Evolutionary conservation across 2,888 invertebrate genomes (phyloP).

Genomic region (Cantharis rustica): DNA sequence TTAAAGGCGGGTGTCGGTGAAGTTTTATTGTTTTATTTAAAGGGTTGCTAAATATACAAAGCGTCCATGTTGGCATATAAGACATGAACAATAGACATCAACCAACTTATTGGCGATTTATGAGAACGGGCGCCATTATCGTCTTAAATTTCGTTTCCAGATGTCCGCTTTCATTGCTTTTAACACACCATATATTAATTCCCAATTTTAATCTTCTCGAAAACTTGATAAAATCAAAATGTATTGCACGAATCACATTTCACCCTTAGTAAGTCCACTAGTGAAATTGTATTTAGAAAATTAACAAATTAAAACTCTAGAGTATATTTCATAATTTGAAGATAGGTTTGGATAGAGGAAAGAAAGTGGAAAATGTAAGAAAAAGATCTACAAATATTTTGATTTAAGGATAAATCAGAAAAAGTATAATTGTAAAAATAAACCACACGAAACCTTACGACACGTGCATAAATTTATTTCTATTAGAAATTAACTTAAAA

Average conservation of each 20-base stretch:
- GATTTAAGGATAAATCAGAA: no score
- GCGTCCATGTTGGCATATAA: constrained; percentile 34
- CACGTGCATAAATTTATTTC: no score
- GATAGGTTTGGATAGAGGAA: no score
- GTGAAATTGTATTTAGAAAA: background rate
- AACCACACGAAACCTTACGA: no score
- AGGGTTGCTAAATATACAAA: constrained; percentile 28
- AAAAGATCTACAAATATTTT: no score
- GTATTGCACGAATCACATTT: background rate
- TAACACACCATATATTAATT: constrained; percentile 2
- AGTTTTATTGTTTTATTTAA: constrained; percentile 38
- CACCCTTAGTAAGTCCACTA: no score
- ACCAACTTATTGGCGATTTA: constrained; percentile 36
- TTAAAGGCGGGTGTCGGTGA: constrained; percentile 38
- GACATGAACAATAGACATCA: constrained; percentile 32
- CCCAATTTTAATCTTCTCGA: background rate
- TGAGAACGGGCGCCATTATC: constrained; percentile 33
- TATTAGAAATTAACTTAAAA: no score
- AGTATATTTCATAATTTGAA: no score
- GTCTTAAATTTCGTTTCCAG: constrained; percentile 38
- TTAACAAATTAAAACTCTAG: no score
- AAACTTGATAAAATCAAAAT: background rate
- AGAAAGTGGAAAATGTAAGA: no score
- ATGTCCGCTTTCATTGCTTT: constrained; percentile 29
- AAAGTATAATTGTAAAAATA: no score